Conservation (phyloP, 2,797 vertebrate species). For the Ceryle rudis region DNA sequence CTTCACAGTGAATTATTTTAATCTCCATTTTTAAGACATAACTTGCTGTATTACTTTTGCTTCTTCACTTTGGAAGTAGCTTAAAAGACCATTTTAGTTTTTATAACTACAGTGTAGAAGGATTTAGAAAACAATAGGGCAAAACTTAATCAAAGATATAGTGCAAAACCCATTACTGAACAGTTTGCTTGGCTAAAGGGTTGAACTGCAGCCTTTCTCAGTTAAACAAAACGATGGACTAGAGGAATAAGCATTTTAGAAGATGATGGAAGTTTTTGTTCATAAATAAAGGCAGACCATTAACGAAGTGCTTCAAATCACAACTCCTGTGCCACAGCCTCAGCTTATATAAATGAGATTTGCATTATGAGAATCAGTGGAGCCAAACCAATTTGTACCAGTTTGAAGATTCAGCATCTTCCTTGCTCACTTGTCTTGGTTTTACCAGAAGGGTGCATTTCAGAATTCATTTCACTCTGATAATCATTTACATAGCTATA, state of each 20-base stretch:
- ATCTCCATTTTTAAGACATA: background rate
- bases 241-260: slow-evolving; percentile 5
- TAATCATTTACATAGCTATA: slow-evolving; percentile 27
- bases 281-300: slow-evolving; percentile 23
- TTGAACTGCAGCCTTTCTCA: background rate
- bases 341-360: background rate
- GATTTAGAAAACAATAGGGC: background rate
- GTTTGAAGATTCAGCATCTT: slow-evolving; percentile 50
- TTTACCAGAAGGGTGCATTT: slow-evolving; percentile 11
- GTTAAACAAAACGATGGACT: background rate
- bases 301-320: background rate
- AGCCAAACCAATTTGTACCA: slow-evolving; percentile 46
- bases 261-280: slow-evolving; percentile 39
- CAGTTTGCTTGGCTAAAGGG: background rate
- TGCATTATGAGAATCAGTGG: background rate
- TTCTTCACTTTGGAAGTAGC: background rate
- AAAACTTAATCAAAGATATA: background rate
- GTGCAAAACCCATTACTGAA: background rate
- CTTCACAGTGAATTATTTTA: background rate
- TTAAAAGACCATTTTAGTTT: background rate
- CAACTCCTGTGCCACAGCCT: background rate
- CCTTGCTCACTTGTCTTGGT: background rate
- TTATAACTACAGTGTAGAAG: background rate
- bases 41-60: background rate
- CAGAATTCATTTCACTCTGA: slow-evolving; percentile 32